Percentiles rank a stretch among this genome's conserved stretches.
Evolutionary conservation across 2,888 invertebrate genomes (phyloP).

Genomic region (Coelopa pilipes): DNA sequence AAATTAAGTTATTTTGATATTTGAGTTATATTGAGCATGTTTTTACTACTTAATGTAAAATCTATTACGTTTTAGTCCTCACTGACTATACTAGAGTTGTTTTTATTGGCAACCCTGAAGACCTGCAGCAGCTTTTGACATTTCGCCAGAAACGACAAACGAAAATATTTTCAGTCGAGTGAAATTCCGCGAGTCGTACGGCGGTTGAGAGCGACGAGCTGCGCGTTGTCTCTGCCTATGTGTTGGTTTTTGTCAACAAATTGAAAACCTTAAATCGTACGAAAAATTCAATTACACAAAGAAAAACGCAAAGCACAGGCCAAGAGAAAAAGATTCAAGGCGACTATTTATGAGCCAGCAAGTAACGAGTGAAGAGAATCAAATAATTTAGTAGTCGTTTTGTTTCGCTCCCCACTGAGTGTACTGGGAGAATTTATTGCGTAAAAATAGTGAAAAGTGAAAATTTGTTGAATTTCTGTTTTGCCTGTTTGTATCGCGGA

Average conservation of each 20-base stretch:
- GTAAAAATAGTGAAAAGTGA: conserved; percentile 22
- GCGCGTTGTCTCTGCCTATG: conserved; percentile 23
- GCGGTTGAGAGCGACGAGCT: neutral
- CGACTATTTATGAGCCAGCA: conserved; percentile 34
- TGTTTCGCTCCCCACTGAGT: no score
- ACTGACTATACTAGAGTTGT: no score
- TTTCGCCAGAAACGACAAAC: conserved; percentile 14
- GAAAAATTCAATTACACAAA: conserved; percentile 31
- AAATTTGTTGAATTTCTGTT: conserved; percentile 14
- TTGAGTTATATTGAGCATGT: no score
- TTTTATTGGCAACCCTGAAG: no score
- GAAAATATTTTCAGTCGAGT: conserved; percentile 47
- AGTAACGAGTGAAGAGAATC: conserved; percentile 1
- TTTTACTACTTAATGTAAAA: no score
- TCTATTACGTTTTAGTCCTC: no score
- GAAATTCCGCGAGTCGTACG: conserved; percentile 46
- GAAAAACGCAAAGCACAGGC: conserved; percentile 29
- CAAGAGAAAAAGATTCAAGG: conserved; percentile 36
- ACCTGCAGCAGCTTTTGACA: conserved; percentile 21
- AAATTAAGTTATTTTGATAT: no score
- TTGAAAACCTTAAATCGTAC: conserved; percentile 3
- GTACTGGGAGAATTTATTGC: conserved; percentile 23
- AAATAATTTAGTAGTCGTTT: conserved; percentile 16
- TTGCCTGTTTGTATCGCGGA: conserved; percentile 15
- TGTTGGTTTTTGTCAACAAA: conserved; percentile 24